Conservation (phyloP, 2,888 invertebrate species). For the Trissolcus japonicus region DNA sequence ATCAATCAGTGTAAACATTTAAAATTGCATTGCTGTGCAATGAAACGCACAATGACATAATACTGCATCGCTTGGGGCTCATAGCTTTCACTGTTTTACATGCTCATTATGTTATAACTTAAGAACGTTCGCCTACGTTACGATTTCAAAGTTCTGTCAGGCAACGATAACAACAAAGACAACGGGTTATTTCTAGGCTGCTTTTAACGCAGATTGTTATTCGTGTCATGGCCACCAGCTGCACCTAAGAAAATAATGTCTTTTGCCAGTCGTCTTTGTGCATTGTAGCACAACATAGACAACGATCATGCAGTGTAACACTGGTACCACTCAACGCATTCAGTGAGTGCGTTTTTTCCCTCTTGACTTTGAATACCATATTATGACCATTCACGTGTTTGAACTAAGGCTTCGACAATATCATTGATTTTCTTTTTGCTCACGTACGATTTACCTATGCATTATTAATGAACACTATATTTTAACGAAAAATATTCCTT, state of each 20-base stretch:
- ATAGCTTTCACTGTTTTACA: constrained; percentile 64
- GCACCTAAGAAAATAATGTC: constrained; percentile 64
- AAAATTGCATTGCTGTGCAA: neutral
- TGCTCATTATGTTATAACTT: constrained; percentile 64
- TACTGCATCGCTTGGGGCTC: constrained; percentile 1
- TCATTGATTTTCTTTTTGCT: constrained; percentile 23
- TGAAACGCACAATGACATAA: constrained; percentile 62
- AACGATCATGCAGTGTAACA: constrained; percentile 46
- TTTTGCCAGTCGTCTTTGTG: constrained; percentile 44
- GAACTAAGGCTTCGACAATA: constrained; percentile 49
- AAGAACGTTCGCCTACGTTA: constrained; percentile 64
- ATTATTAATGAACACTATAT: constrained; percentile 27
- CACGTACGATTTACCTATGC: constrained; percentile 10
- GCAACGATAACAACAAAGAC: constrained; percentile 58
- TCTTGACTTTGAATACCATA: constrained; percentile 39
- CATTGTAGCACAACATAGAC: constrained; percentile 48
- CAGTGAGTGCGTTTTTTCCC: constrained; percentile 36
- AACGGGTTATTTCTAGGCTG: constrained; percentile 52
- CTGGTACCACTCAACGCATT: constrained; percentile 43
- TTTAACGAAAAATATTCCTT: constrained; percentile 5
- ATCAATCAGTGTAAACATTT: constrained; percentile 8
- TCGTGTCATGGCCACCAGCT: constrained; percentile 73
- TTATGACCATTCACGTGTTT: constrained; percentile 54
- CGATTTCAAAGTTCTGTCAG: constrained; percentile 57
- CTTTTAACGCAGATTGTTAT: constrained; percentile 67